Evolutionary conservation across 1,140 invertebrate genomes (phyloP), one percentile per base, ranked within the genome.

Genomic region (Pentalonia nigronervosa): DNA sequence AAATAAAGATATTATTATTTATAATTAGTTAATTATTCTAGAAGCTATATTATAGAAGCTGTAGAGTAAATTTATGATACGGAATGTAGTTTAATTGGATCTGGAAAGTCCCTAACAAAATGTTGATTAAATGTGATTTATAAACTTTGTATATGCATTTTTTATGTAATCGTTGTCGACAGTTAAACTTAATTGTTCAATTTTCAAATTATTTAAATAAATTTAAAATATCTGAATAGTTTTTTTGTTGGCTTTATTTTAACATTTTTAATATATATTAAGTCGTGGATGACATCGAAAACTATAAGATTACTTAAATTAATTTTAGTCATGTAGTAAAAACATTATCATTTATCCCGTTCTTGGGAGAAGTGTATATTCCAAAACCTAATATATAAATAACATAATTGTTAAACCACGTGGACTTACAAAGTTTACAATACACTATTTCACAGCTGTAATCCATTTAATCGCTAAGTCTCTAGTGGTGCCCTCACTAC

Each of bases 371-470:
- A 67, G 60, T 67, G 60, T 67, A n/a, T 17, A 67, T 67, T 67
- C 60, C 14, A 76, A 76, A 76, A 76, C 4, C 60, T 76, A 76
- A 76, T 76, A 76, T 76, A 76, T 76, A 76, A 76, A 76, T 76
- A 76, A 76, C 60, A 76, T 76, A 76, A 76, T 30, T 76, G 60
- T 76, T 76, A 76, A 76, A 76, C 60, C 60, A 76, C 60, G 60
- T n/a, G 60, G 60, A 76, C 60, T 76, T n/a, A 76, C 30, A 76
- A 76, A 76, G 60, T 76, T 76, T 76, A 76, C 60, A 76, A 30
- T 34, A 76, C 60, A 76, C 30, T 76, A 76, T 76, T 76, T 76
- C 60, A 76, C 60, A 30, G 14, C 60, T 76, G n/a, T 76, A 76
- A 76, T 76, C 60, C 30, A 76, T 76, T 76, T n/a, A 76, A 76